A percentile compares a stretch with the other conserved stretches of the same genome.
Conservation (phyloP, 92 coral and sea anemone species). For the Epizoanthus illoricatus region DNA sequence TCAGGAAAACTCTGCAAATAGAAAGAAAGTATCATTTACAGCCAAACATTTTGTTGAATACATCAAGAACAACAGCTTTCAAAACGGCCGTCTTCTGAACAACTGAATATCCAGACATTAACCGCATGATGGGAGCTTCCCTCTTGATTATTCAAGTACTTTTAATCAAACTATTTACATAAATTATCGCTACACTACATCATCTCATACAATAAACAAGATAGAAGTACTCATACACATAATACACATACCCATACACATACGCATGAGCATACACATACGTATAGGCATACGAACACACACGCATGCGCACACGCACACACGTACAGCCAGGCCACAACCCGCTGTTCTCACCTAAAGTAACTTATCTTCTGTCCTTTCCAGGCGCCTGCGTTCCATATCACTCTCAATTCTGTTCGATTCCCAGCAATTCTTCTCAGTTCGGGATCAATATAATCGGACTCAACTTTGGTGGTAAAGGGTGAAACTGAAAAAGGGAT, state of each 20-base stretch:
- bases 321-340: background rate
- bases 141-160: background rate
- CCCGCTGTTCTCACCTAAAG: constrained; percentile 1
- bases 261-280: background rate
- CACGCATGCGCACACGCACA: background rate
- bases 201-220: no score
- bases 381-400: constrained; percentile 12
- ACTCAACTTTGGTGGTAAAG: background rate
- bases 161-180: background rate
- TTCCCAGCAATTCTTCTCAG: constrained; percentile 6
- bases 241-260: background rate
- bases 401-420: constrained; percentile 14
- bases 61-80: background rate
- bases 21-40: no score
- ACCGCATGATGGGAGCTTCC: no score
- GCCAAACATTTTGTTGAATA: background rate
- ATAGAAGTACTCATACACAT: background rate
- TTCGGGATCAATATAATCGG: background rate
- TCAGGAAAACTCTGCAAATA: no score
- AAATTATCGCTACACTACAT: background rate
- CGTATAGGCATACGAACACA: background rate
- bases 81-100: no score
- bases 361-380: constrained; percentile 1
- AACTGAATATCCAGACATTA: no score
- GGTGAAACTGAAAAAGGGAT: background rate